Evolutionary conservation across 2,888 invertebrate genomes (phyloP), one percentile per base, ranked within the genome.

Genomic region (Pristionchus arcanus): DNA sequence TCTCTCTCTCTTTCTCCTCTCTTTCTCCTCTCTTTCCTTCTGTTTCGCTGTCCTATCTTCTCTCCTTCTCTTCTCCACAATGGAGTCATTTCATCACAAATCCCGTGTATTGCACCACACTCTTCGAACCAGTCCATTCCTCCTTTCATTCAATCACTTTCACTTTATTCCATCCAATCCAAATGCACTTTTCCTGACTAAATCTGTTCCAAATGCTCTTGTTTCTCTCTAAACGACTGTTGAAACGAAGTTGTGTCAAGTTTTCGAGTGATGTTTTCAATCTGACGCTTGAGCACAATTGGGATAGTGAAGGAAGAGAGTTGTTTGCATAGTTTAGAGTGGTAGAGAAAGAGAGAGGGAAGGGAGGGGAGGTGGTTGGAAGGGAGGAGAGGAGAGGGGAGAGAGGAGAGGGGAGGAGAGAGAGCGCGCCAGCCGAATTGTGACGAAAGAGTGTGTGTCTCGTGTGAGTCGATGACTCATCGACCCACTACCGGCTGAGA

Each of bases 311-410:
- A 13, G 63, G 85, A 31, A 34, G 37, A 74, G 74, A 49, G 42
- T 85, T 85, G 85, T 85, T 85, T 85, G 85, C 63, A 85, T 85
- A 85, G 85, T 85, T 85, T 63, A 85, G 59, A 63, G 63, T 34
- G 63, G 63, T 15, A 34, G n/a, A n/a, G 63, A 31, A 31, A 34
- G 63, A 31, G 55, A 34, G 42, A 42, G 63, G 63, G 42, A 42
- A 37, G 63, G 34, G 42, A 31, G 31, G 34, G 37, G 19, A 85
- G 85, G 42, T 13, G 34, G 63, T 28, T 25, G 59, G 85, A 37
- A 31, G 31, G 85, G 16, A 49, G 85, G 34, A 21, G 34, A 31
- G 28, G 25, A 63, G 21, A 37, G 63, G 31, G 31, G 37, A 42
- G 7, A 37, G 85, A 28, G n/a, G 7, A 37, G 85, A 28, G 37